A percentile compares a stretch with the other conserved stretches of the same genome.
These are phyloP conservation scores for Koerneria pararmatus DNA, from an alignment of 2,888 invertebrate genomes.

Conservation along the genomic window DNA sequence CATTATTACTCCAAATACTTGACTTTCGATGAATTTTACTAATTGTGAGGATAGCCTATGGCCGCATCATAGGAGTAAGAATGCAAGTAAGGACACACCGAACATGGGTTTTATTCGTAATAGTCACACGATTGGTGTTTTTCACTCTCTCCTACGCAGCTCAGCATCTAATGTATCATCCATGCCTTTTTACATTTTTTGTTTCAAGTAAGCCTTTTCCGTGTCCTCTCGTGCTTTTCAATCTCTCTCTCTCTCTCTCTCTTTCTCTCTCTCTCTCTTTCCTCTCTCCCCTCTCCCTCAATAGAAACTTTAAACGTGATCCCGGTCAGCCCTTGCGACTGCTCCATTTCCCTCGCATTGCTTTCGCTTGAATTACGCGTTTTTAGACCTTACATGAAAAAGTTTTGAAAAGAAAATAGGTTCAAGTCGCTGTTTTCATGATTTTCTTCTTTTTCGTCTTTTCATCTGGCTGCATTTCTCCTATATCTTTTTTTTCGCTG, in stretches of 20 bases:
- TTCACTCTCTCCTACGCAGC: slow-evolving; percentile 4
- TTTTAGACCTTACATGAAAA: too few species aligned
- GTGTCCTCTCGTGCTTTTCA: slow-evolving; percentile 9
- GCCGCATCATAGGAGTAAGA: too few species aligned
- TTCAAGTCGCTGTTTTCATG: too few species aligned
- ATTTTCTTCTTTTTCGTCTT: too few species aligned
- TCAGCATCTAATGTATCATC: background rate
- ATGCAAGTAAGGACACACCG: too few species aligned
- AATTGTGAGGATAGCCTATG: too few species aligned
- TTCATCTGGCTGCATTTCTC: too few species aligned
- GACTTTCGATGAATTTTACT: too few species aligned
- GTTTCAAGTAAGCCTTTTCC: slow-evolving; percentile 15
- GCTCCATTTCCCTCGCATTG: too few species aligned
- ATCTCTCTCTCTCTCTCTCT: slow-evolving; percentile 21
- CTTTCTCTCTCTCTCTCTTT: slow-evolving; percentile 17
- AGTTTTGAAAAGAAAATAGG: too few species aligned
- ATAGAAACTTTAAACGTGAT: slow-evolving; percentile 19
- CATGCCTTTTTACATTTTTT: background rate
- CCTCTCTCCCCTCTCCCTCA: background rate
- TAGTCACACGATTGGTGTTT: background rate
- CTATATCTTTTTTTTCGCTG: background rate
- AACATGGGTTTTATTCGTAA: slow-evolving; percentile 1
- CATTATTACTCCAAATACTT: too few species aligned
- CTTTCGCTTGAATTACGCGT: too few species aligned
- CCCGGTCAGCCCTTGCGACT: slow-evolving; percentile 24